These are phyloP conservation scores for Amia ocellicauda DNA, from an alignment of 2,113 vertebrate species.

Conservation along the genomic window DNA sequence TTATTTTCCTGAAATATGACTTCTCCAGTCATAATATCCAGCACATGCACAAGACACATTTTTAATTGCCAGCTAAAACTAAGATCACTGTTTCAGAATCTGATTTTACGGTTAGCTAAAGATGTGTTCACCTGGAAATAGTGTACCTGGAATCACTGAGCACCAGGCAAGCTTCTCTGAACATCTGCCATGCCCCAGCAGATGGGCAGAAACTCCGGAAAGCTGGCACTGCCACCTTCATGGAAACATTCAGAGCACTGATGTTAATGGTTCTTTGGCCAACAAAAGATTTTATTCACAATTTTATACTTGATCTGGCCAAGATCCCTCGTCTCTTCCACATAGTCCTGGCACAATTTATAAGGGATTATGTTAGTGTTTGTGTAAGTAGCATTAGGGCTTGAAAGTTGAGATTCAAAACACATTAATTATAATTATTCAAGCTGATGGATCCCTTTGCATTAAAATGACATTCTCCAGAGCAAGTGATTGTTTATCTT, in stretches of 20 bases:
- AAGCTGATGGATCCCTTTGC: slow-evolving; percentile 37
- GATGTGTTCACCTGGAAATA: slow-evolving; percentile 39
- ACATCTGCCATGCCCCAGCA: slow-evolving; percentile 34
- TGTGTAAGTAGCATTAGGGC: not conserved
- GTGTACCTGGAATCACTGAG: slow-evolving; percentile 13
- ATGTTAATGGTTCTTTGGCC: not conserved
- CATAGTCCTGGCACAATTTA: not conserved
- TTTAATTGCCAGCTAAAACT: slow-evolving; percentile 58
- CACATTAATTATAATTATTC: slow-evolving; percentile 34
- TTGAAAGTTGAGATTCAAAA: slow-evolving; percentile 40
- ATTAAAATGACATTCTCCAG: slow-evolving; percentile 34
- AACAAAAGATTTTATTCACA: slow-evolving; percentile 49
- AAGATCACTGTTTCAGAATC: slow-evolving; percentile 34
- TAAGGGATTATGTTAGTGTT: not conserved
- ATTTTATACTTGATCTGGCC: slow-evolving; percentile 38
- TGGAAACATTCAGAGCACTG: slow-evolving; percentile 36
- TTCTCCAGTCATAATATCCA: too few relatives aligned
- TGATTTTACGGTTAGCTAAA: slow-evolving; percentile 49
- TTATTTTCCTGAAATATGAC: too few relatives aligned
- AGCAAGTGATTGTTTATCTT: slow-evolving; percentile 46
- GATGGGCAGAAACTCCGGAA: slow-evolving; percentile 13
- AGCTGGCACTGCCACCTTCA: slow-evolving; percentile 30
- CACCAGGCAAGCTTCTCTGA: slow-evolving; percentile 42
- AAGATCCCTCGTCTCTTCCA: slow-evolving; percentile 27
- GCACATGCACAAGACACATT: slow-evolving; percentile 39